Percentiles rank a stretch among this genome's conserved stretches.
These are phyloP conservation scores for Eupithecia abbreviata DNA, from an alignment of 2,888 invertebrate genomes.

Conservation along the genomic window DNA sequence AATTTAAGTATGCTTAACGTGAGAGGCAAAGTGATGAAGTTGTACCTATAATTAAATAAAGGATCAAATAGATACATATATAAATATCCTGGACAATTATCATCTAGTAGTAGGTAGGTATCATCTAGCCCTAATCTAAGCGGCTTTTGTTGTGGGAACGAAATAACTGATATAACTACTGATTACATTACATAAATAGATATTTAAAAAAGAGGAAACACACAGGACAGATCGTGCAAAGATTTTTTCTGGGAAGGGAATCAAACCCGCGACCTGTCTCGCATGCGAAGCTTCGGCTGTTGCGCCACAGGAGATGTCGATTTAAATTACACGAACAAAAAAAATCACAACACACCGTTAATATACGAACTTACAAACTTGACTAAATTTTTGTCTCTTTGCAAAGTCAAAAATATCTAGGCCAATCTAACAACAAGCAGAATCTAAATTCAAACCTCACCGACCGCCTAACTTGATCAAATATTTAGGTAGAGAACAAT, in stretches of 20 bases:
- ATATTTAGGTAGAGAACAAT: conserved; percentile 3
- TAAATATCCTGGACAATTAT: no score
- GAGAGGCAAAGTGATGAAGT: no score
- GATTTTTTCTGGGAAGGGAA: not conserved
- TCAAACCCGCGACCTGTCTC: no score
- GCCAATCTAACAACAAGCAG: not conserved
- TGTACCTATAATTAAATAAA: no score
- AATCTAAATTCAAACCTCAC: not conserved
- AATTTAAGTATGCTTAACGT: not conserved
- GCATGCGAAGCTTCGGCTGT: no score
- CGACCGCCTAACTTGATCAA: conserved; percentile 11
- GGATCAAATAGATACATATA: no score
- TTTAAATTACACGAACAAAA: not conserved
- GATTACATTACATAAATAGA: not conserved
- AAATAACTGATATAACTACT: not conserved
- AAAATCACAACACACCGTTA: not conserved
- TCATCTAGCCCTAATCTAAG: not conserved
- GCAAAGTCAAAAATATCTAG: not conserved
- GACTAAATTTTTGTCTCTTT: not conserved
- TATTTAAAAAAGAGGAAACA: not conserved
- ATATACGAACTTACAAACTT: not conserved
- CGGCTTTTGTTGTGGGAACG: not conserved
- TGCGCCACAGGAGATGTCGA: not conserved
- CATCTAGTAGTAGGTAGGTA: no score
- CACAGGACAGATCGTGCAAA: not conserved